Evolutionary conservation across 2,797 vertebrate species (phyloP).

Genomic region (Microctenopoma stevenorrisi): DNA sequence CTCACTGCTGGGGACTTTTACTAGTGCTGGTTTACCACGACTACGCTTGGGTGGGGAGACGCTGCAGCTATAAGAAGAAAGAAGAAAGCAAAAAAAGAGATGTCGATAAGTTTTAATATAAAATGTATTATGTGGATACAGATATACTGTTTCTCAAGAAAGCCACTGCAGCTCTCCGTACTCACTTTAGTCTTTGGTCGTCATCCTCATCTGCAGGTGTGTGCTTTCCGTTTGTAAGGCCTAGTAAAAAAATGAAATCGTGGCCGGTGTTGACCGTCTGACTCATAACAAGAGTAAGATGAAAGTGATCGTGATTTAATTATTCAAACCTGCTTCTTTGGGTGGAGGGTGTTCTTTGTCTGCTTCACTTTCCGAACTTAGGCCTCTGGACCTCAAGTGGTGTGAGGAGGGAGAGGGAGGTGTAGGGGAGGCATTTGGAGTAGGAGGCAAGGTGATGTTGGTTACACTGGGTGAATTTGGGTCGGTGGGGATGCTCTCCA

Average conservation of each 20-base stretch:
- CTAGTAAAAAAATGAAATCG: conserved; percentile 65
- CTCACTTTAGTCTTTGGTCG: conserved; percentile 76
- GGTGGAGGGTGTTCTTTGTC: conserved; percentile 81
- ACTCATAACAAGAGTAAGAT: background rate
- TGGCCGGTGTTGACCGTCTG: conserved; percentile 13
- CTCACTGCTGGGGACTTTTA: conserved; percentile 88
- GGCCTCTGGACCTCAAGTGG: conserved; percentile 86
- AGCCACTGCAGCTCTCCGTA: background rate
- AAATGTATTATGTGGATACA: background rate
- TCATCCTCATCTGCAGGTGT: conserved; percentile 79
- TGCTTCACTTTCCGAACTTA: conserved; percentile 82
- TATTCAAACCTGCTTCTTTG: conserved; percentile 83
- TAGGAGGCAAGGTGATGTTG: conserved; percentile 64
- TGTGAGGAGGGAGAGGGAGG: conserved; percentile 76
- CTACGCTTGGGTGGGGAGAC: conserved; percentile 91
- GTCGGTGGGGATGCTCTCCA: conserved; percentile 46
- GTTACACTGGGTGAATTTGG: conserved; percentile 56
- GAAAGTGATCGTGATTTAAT: background rate
- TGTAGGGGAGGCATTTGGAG: conserved; percentile 57
- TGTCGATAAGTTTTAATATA: background rate
- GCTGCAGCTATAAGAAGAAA: conserved; percentile 63
- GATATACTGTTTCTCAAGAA: background rate
- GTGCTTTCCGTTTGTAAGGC: conserved; percentile 88
- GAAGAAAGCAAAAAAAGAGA: conserved; percentile 13
- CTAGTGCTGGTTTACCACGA: conserved; percentile 93